Conservation (phyloP, 2,113 vertebrate species). For the Crotalus viridis region DNA sequence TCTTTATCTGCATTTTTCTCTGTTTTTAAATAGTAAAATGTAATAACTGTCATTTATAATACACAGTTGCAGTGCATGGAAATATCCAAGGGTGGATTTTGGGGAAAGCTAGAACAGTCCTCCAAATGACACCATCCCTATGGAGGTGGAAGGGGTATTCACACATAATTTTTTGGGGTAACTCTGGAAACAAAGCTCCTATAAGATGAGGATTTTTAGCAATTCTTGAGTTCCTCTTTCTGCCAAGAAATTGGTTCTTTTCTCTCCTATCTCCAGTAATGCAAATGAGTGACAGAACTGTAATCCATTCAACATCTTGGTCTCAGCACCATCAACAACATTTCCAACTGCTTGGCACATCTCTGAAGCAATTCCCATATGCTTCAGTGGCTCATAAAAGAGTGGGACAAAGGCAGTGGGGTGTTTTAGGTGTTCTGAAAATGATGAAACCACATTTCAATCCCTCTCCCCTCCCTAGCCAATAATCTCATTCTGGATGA, state of each 20-base stretch:
- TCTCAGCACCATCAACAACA: not conserved
- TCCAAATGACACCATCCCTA: not conserved
- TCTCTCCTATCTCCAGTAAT: not conserved
- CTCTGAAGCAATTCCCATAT: not conserved
- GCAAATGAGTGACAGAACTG: not conserved
- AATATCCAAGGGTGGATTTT: not conserved
- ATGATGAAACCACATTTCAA: not conserved
- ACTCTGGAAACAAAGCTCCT: not conserved
- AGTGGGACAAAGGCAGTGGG: not conserved
- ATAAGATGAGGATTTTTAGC: not conserved
- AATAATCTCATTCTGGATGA: not conserved
- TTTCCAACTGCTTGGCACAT: not conserved
- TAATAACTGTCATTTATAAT: not conserved
- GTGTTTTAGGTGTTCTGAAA: not conserved
- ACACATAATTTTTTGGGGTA: not conserved
- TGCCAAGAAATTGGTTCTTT: not conserved
- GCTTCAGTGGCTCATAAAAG: not conserved
- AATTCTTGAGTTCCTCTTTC: not conserved
- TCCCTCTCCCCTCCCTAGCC: not conserved
- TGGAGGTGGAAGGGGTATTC: not conserved
- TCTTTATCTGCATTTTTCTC: conserved; percentile 31
- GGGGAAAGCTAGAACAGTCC: not conserved
- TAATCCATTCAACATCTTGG: not conserved
- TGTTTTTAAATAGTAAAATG: conserved; percentile 29
- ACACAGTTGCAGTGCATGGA: conserved; percentile 19